Evolutionary conservation across 2,888 invertebrate species (phyloP), one percentile per base, ranked within the genome.

Genomic region (Ophion ellenae): DNA sequence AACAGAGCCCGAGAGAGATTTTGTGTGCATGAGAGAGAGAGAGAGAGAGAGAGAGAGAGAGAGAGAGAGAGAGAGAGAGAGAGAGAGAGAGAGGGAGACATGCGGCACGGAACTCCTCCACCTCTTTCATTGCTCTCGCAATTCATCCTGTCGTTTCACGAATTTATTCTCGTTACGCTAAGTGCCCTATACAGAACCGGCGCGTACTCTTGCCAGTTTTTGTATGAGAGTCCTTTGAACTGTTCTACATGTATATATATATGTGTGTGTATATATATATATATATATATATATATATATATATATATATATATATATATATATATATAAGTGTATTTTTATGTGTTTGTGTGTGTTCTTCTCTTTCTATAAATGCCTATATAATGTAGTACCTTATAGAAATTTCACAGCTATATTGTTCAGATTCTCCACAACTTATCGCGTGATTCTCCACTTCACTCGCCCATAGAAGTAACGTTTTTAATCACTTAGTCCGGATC

Each of bases 131-230:
- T 66, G 64, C 57, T 79, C 71, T 70, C 45, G 61, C 75, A 69
- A 70, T 78, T 79, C 63, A 66, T 73, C 63, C 63, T 71, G 69
- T 69, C 83, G 74, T 77, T 86, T 86, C 74, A 36, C 69, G 81
- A 86, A 81, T 86, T 86, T 83, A 83, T 77, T 86, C 86, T 86
- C 86, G 86, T 86, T 86, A 86, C 83, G 83, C 80, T 86, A 81
- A 86, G 86, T 86, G 83, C 80, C 83, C 80, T 77, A 74, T 71
- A 73, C 67, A 81, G 61, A 69, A 59, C 40, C 45, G 45, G 24
- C 0, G 20, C 20, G 24, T 36, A 20, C 69, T 69, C 74, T 64
- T 59, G 45, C 61, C 66, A 70, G 64, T 83, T 81, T 71, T 70
- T 61, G 47, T 77, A 75, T 75, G 47, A 74, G 63, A 73, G 40